Percentiles rank a stretch among this genome's conserved stretches.
Evolutionary conservation across 2,797 vertebrate genomes (phyloP).

Genomic region (Amblyopsis hoosieri): DNA sequence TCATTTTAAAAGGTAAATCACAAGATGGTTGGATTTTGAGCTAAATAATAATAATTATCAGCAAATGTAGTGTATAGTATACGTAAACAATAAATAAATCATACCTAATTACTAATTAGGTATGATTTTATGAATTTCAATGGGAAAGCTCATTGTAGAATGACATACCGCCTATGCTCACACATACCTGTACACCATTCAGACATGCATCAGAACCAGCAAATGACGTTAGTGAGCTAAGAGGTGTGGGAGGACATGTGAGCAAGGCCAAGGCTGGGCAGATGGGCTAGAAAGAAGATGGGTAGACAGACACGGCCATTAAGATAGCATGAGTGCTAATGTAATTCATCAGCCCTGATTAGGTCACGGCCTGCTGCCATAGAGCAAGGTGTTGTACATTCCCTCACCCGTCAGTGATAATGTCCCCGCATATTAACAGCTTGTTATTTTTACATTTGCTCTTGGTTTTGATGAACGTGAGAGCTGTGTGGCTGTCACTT

Average conservation of each 20-base stretch:
- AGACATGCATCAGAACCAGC: neutral
- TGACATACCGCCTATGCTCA: no score
- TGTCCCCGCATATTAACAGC: conserved; percentile 26
- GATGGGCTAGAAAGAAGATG: conserved; percentile 65
- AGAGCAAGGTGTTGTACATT: conserved; percentile 68
- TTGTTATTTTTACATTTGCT: conserved; percentile 44
- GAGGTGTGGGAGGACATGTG: conserved; percentile 58
- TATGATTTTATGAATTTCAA: no score
- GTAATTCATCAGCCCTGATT: conserved; percentile 73
- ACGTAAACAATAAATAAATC: no score
- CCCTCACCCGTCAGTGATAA: conserved; percentile 55
- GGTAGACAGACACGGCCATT: conserved; percentile 70
- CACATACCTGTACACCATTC: no score
- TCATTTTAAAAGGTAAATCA: conserved; percentile 1
- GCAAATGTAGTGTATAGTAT: no score
- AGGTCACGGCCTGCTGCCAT: conserved; percentile 57
- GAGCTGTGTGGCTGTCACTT: no score
- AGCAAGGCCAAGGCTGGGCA: conserved; percentile 67
- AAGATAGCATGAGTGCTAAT: conserved; percentile 77
- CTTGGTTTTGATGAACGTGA: conserved; percentile 14
- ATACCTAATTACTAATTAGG: no score
- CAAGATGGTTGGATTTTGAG: no score
- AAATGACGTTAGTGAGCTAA: conserved; percentile 37
- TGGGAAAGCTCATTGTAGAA: no score
- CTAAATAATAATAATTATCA: no score